Conservation (phyloP, 2,797 vertebrate species). For the Acanthurus lineatus region DNA sequence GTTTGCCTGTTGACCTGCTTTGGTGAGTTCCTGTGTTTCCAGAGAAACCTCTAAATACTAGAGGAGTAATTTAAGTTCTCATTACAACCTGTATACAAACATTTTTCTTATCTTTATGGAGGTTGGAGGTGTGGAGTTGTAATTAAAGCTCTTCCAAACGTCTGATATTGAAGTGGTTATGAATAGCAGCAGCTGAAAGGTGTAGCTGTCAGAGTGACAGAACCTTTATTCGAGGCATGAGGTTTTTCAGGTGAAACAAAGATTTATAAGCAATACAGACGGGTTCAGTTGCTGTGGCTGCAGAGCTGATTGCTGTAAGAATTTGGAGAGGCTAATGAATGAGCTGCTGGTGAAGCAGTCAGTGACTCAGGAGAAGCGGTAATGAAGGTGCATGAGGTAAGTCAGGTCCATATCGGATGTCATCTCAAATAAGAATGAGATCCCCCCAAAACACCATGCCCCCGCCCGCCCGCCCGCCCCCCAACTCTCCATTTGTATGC, state of each 20-base stretch:
- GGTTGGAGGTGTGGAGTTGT: background rate
- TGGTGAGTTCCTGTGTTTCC: background rate
- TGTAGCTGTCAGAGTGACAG: background rate
- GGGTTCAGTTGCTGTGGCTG: slow-evolving; percentile 16
- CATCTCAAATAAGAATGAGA: slow-evolving; percentile 60
- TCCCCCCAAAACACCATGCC: slow-evolving; percentile 28
- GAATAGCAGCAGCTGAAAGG: background rate
- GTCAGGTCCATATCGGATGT: slow-evolving; percentile 65
- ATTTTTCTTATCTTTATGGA: background rate
- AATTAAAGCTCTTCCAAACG: background rate
- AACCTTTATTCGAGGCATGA: background rate
- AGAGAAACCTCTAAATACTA: background rate
- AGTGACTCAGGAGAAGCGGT: slow-evolving; percentile 41
- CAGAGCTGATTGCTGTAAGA: slow-evolving; percentile 17
- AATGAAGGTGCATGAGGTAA: slow-evolving; percentile 71
- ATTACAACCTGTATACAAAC: background rate
- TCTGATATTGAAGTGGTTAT: background rate
- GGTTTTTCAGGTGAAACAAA: background rate
- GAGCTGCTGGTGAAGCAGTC: slow-evolving; percentile 37
- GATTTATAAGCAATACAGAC: background rate
- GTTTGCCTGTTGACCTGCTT: slow-evolving; percentile 2
- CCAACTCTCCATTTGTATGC: slow-evolving; percentile 46
- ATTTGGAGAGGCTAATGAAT: slow-evolving; percentile 17
- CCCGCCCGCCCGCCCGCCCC: slow-evolving; percentile 29
- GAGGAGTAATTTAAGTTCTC: background rate